Evolutionary conservation across 2,888 invertebrate genomes (phyloP).

Genomic region (Parnassius orleans): DNA sequence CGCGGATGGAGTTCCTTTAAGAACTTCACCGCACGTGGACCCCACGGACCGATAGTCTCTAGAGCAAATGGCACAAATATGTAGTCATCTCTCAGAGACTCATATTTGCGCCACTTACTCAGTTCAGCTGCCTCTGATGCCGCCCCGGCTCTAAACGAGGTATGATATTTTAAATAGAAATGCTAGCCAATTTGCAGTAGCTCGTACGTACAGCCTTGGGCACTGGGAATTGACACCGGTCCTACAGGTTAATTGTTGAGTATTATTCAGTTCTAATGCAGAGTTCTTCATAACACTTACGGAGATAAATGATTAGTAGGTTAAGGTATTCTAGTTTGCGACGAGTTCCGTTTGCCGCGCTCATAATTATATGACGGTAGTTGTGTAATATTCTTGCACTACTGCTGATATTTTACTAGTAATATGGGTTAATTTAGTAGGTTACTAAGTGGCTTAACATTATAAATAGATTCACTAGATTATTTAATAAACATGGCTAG

Average conservation of each 20-base stretch:
- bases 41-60: too few relatives aligned
- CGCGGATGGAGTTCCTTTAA: too few relatives aligned
- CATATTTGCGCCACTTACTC: too few relatives aligned
- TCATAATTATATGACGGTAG: constrained; percentile 25
- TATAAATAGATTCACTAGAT: too few relatives aligned
- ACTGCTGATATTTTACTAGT: constrained; percentile 12
- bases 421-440: constrained; percentile 24
- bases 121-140: too few relatives aligned
- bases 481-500: too few relatives aligned
- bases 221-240: constrained; percentile 43
- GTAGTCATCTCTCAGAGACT: too few relatives aligned
- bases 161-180: constrained; percentile 14
- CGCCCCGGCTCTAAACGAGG: too few relatives aligned
- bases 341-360: constrained; percentile 37
- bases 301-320: constrained; percentile 54
- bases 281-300: constrained; percentile 43
- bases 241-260: constrained; percentile 56
- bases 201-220: constrained; percentile 41
- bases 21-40: too few relatives aligned
- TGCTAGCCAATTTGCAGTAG: constrained; percentile 33
- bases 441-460: constrained; percentile 11
- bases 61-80: too few relatives aligned
- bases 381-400: constrained; percentile 27
- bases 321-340: constrained; percentile 46
- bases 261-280: constrained; percentile 46